Base-by-base conservation (phyloP, 2,888 invertebrate genomes). In the Lissocephala sabroskyi region DNA sequence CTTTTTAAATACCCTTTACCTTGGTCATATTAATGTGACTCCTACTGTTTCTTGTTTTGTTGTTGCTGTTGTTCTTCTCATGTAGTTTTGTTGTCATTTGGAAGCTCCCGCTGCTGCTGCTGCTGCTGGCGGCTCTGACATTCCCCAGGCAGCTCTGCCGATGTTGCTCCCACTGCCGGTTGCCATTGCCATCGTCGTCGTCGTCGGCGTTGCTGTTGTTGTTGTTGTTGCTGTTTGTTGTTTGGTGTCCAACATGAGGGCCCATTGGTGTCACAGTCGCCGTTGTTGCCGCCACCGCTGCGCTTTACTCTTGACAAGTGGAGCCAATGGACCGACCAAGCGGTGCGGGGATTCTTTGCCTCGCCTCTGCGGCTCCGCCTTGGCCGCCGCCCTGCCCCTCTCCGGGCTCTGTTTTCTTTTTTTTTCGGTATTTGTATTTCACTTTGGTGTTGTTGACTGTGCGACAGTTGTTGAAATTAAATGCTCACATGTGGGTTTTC, bases 401-500 rank as follows among this genome's bases (percentile, higher is more conserved):
- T 23, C 23, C 23, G n/a, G n/a, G n/a, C n/a, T n/a, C n/a, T n/a
- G n/a, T n/a, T n/a, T n/a, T n/a, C n/a, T n/a, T n/a, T n/a, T n/a
- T n/a, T n/a, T n/a, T 40, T 41, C 63, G 43, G 55, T 63, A 67
- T 68, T 73, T 77, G 68, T 59, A 76, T 68, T 67, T 58, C 55
- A 39, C 58, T 58, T 51, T 54, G 49, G 11, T 39, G 37, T 39
- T 19, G 37, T 39, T 39, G 37, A 9, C 37, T 48, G 44, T 37
- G 61, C 73, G 76, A 79, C 79, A 79, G 79, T 79, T 79, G 80
- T 74, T 80, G 80, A 79, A 79, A 79, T 79, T 78, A 80, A 79
- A 79, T 79, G 80, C 80, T 78, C 79, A 79, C 79, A 79, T 80
- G 79, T 79, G 79, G 80, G 71, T 71, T 79, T 79, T 75, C 65